Evolutionary conservation across 2,797 vertebrate species (phyloP).

Genomic region (Calcarius lapponicus): DNA sequence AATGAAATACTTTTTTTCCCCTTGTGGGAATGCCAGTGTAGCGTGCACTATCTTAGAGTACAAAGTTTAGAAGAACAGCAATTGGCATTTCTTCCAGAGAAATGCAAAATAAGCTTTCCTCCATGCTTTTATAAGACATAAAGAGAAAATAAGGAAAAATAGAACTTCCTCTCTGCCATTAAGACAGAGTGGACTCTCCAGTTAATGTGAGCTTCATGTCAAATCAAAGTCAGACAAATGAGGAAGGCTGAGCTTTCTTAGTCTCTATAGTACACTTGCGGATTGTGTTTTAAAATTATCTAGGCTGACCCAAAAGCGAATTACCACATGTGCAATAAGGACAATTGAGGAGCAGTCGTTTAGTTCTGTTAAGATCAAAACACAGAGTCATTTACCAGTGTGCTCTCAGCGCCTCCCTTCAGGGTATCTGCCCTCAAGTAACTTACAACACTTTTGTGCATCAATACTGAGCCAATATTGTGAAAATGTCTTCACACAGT

Average conservation of each 20-base stretch:
- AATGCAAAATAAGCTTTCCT: not conserved
- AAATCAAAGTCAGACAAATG: not conserved
- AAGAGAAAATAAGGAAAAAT: not conserved
- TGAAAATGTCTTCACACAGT: not conserved
- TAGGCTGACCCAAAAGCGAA: not conserved
- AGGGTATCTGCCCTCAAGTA: not conserved
- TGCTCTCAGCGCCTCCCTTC: not conserved
- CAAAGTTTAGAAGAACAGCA: not conserved
- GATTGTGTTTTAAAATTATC: not conserved
- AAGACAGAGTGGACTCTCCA: not conserved
- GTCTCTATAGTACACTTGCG: rapidly evolving
- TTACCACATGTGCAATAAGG: not conserved
- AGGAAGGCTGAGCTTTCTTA: not conserved
- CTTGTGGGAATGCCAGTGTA: not conserved
- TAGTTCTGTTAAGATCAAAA: not conserved
- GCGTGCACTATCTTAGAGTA: not conserved
- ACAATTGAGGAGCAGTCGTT: not conserved
- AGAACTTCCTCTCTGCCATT: not conserved
- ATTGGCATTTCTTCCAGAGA: not conserved
- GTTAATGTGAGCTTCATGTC: not conserved
- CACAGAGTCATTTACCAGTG: not conserved
- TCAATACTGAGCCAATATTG: no score
- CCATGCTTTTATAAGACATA: not conserved
- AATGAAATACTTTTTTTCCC: not conserved
- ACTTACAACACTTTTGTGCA: not conserved